A percentile compares a stretch with the other conserved stretches of the same genome.
phyloP scores from a whole-genome alignment of 2,888 invertebrate genomes.

The Lingula anatina region DNA sequence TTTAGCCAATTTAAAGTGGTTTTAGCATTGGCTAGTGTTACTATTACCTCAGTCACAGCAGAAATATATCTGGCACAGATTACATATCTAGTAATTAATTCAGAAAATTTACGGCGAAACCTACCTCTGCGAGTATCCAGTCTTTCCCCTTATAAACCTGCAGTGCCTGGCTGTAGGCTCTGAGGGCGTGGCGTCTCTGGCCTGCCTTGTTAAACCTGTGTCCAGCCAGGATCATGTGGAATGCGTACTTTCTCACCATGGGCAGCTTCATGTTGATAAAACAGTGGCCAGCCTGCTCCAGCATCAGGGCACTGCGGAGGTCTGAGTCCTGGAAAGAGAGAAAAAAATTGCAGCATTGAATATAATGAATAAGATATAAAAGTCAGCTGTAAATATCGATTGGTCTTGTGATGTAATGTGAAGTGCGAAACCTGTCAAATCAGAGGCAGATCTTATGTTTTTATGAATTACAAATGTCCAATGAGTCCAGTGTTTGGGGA shows the following conservation, averaged over 20 bases:
- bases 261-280: constrained; percentile 67
- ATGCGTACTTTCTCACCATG: constrained; percentile 88
- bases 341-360: neutral
- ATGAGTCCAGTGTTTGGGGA: no score
- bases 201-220: constrained; percentile 91
- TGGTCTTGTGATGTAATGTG: neutral
- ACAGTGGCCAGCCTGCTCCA: constrained; percentile 93
- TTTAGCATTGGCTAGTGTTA: no score
- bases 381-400: no score
- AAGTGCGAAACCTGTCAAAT: neutral
- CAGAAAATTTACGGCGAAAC: neutral
- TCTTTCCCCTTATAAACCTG: constrained; percentile 75
- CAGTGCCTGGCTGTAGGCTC: constrained; percentile 87
- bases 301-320: constrained; percentile 81
- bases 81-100: neutral
- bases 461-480: neutral
- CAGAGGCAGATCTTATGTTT: neutral
- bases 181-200: constrained; percentile 81
- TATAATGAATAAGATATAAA: no score
- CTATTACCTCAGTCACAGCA: neutral
- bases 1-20: no score
- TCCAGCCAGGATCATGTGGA: constrained; percentile 93
- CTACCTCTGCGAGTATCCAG: constrained; percentile 79
- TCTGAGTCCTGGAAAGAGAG: constrained; percentile 70
- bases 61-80: neutral